These are phyloP conservation scores for Muntiacus reevesi DNA, from an alignment of 2,113 vertebrate species.

Conservation along the genomic window DNA sequence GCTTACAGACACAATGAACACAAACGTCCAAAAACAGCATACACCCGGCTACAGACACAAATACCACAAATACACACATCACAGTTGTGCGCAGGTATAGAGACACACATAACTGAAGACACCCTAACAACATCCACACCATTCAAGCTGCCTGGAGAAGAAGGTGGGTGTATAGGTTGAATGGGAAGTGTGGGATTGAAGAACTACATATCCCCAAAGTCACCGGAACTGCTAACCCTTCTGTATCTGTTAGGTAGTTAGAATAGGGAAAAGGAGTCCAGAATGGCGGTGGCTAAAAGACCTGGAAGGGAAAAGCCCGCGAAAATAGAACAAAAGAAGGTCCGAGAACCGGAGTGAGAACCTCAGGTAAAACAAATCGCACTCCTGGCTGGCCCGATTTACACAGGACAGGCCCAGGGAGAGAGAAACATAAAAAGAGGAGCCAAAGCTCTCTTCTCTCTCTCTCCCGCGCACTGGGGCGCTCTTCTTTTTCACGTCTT, in stretches of 20 bases:
- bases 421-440: too few species aligned
- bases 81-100: background rate
- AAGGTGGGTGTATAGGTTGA: background rate
- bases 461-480: too few species aligned
- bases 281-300: too few species aligned
- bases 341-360: too few species aligned
- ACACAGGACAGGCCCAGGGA: too few species aligned
- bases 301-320: too few species aligned
- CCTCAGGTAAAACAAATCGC: too few species aligned
- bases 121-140: background rate
- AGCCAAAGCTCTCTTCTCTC: too few species aligned
- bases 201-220: background rate
- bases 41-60: background rate
- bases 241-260: background rate
- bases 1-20: background rate
- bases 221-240: background rate
- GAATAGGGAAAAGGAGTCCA: too few species aligned
- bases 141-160: background rate
- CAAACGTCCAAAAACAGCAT: background rate
- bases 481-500: too few species aligned
- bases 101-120: background rate
- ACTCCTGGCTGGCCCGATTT: too few species aligned
- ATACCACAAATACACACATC: background rate
- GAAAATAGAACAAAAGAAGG: too few species aligned
- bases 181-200: background rate